Conservation (phyloP, 1,140 invertebrate species). For the Whitmania pigra region DNA sequence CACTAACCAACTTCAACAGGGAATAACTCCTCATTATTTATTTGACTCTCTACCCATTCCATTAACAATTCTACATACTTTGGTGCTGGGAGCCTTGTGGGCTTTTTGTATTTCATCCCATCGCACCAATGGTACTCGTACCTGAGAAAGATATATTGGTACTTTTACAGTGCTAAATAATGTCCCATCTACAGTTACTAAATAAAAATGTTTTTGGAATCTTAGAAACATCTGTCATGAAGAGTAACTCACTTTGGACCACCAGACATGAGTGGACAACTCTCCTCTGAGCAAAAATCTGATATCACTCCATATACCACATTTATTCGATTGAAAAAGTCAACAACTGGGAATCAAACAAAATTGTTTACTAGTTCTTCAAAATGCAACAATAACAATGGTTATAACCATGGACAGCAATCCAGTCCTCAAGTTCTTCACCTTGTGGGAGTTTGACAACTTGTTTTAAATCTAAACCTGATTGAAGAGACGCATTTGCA, state of each 20-base stretch:
- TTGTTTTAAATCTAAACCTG: conserved; percentile 75
- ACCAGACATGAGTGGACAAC: conserved; percentile 83
- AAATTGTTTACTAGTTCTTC: background rate
- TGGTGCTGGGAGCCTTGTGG: conserved; percentile 70
- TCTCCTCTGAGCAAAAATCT: conserved; percentile 69
- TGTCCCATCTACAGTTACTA: background rate
- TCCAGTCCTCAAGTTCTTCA: conserved; percentile 84
- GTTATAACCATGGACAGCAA: conserved; percentile 74
- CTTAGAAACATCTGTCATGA: background rate
- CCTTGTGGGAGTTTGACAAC: conserved; percentile 72
- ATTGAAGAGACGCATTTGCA: conserved; percentile 79
- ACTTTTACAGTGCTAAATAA: background rate
- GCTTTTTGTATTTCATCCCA: conserved; percentile 69
- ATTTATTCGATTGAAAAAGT: conserved; percentile 91
- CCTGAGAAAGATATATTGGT: conserved; percentile 29
- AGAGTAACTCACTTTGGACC: conserved; percentile 47
- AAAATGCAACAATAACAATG: background rate
- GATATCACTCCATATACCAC: conserved; percentile 72
- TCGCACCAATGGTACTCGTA: conserved; percentile 92
- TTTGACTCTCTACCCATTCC: conserved; percentile 87
- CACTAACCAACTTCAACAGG: conserved; percentile 60
- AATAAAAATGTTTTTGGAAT: background rate
- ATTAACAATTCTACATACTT: conserved; percentile 75
- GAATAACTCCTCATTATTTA: conserved; percentile 77
- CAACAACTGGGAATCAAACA: conserved; percentile 59